Percentiles rank a stretch among this genome's conserved stretches.
Evolutionary conservation across 2,113 vertebrate species (phyloP).

Genomic region (Pollachius pollachius): DNA sequence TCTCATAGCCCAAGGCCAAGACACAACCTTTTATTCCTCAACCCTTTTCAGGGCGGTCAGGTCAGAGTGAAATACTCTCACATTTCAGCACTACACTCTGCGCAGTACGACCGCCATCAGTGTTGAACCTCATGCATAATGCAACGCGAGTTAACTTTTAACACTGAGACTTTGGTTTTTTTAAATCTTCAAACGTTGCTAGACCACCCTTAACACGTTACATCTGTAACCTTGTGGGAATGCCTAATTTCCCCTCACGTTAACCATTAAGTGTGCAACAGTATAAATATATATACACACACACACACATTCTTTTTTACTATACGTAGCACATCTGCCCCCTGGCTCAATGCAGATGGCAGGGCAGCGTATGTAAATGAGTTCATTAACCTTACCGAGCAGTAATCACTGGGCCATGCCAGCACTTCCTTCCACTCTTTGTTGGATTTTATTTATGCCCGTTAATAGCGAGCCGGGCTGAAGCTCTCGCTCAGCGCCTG

Average conservation of each 20-base stretch:
- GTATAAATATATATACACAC: slow-evolving; percentile 16
- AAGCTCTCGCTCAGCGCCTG: slow-evolving; percentile 62
- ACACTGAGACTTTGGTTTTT: not conserved
- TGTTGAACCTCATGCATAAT: not conserved
- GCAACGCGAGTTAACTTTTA: not conserved
- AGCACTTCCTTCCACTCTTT: slow-evolving; percentile 60
- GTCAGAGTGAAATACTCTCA: slow-evolving; percentile 18
- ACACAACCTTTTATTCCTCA: not conserved
- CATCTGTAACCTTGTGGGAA: slow-evolving; percentile 34
- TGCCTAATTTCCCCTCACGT: slow-evolving; percentile 51
- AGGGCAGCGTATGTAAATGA: slow-evolving; percentile 71
- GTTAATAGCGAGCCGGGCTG: slow-evolving; percentile 62
- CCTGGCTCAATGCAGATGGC: slow-evolving; percentile 64
- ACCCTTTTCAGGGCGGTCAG: not conserved
- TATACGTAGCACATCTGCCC: slow-evolving; percentile 53
- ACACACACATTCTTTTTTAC: too few relatives aligned
- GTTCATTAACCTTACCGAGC: slow-evolving; percentile 76
- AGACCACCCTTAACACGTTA: slow-evolving; percentile 11
- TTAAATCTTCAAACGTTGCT: not conserved
- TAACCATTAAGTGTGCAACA: slow-evolving; percentile 34
- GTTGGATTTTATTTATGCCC: slow-evolving; percentile 69
- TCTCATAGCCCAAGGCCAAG: slow-evolving; percentile 20
- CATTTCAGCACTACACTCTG: not conserved
- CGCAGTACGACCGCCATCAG: not conserved
- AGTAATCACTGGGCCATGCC: slow-evolving; percentile 65